Evolutionary conservation across 2,113 vertebrate genomes (phyloP).

Genomic region (Turdus rufiventris): DNA sequence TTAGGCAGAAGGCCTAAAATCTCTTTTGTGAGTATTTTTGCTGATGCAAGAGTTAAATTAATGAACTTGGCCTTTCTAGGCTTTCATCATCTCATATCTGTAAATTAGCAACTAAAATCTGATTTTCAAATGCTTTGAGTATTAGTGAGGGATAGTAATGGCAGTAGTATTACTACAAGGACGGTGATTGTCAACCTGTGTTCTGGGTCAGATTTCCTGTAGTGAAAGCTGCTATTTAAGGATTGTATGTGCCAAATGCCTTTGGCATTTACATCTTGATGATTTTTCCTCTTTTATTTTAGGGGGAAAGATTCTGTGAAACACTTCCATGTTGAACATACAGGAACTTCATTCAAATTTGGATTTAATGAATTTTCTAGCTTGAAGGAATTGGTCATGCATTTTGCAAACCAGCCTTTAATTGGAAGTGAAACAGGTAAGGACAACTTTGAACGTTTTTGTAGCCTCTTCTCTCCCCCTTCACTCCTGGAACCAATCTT

Average conservation of each 20-base stretch:
- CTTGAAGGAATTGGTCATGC: slow-evolving; percentile 86
- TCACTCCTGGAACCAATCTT: too few species aligned
- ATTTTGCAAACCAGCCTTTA: slow-evolving; percentile 95
- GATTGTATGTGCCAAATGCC: not conserved
- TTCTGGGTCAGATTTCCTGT: not conserved
- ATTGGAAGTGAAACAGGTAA: slow-evolving; percentile 94
- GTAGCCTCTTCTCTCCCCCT: not conserved
- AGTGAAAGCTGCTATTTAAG: not conserved
- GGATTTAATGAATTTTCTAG: slow-evolving; percentile 89
- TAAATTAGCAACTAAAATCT: not conserved
- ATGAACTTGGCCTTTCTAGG: not conserved
- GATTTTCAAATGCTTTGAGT: not conserved
- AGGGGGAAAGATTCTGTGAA: slow-evolving; percentile 97
- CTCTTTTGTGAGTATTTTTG: not conserved
- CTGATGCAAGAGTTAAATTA: not conserved
- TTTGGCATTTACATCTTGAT: not conserved
- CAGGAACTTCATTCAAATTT: slow-evolving; percentile 79
- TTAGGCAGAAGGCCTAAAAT: not conserved
- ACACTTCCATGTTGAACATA: slow-evolving; percentile 87
- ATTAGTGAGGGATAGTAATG: not conserved
- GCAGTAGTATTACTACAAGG: not conserved
- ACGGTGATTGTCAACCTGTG: not conserved
- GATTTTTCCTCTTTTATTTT: not conserved
- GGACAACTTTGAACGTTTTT: not conserved
- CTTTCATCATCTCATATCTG: not conserved